Evolutionary conservation across 2,888 invertebrate genomes (phyloP), one percentile per base, ranked within the genome.

Genomic region (Dioctria rufipes): DNA sequence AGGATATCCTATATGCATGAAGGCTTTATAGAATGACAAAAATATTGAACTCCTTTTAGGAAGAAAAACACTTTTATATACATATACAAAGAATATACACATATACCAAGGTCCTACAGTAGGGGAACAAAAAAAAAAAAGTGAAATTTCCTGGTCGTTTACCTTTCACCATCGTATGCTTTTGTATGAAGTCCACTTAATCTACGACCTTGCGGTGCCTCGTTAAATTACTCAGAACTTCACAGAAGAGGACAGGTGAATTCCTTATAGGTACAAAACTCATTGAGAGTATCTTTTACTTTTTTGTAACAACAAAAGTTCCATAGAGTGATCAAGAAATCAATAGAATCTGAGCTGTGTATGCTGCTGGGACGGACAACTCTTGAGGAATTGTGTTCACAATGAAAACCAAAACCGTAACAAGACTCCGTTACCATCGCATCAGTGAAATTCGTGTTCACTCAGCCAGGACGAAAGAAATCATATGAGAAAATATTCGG

Each of bases 351-450:
- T n/a, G 49, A 5, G 4, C n/a, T 43, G 39, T n/a, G n/a, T n/a
- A n/a, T 25, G 5, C 49, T 9, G 46, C 43, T 71, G 11, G 5
- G 25, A 39, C 25, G 25, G 25, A 25, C 2, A 25, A 25, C 25
- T 25, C 25, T 25, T 25, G 25, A 25, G 25, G 25, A 25, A 25
- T 40, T 39, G 51, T 9, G 49, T 25, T 78, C 65, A 42, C 65
- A 63, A 65, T 71, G 80, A 80, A 80, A 80, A 71, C 61, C 80
- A 80, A 80, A 69, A 80, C 80, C 80, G 80, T 80, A 80, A 80
- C 80, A 63, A 80, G 80, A 80, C 69, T 3, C 80, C 80, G 80
- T 80, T 80, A 80, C 58, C 46, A 49, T 5, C 49, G 71, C 46
- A 49, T 5, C 49, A 61, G 80, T 80, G 80, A 80, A 80, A 80